phyloP scores from a whole-genome alignment of 2,888 invertebrate genomes.

The Pseudococcus jackbeardsleyi region DNA sequence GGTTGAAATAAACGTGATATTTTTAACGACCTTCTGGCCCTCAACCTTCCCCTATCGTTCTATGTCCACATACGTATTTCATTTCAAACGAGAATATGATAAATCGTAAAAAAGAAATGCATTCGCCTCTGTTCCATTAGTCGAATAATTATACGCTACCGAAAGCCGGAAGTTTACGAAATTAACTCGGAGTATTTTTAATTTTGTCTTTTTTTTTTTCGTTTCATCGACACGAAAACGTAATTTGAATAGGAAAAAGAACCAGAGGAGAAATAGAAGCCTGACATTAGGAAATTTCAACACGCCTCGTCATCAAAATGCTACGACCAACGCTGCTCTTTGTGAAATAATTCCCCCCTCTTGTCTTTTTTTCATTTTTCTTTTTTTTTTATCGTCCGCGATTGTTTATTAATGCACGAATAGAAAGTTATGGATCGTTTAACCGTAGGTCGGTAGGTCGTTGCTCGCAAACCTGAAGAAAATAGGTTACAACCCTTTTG shows the following conservation, averaged over 20 bases:
- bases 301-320: slow-evolving; percentile 13
- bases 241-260: slow-evolving; percentile 31
- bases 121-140: background rate
- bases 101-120: background rate
- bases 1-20: background rate
- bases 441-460: background rate
- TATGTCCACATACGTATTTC: background rate
- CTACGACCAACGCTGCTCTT: background rate
- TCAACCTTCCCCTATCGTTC: background rate
- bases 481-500: slow-evolving; percentile 21
- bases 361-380: background rate
- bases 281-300: slow-evolving; percentile 43
- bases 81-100: slow-evolving; percentile 4
- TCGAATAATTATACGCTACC: slow-evolving; percentile 2
- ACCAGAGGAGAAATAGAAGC: background rate
- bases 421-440: slow-evolving; percentile 37
- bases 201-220: slow-evolving; percentile 2
- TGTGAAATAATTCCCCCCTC: background rate
- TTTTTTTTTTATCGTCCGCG: background rate
- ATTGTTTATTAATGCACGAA: slow-evolving; percentile 32
- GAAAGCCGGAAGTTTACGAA: slow-evolving; percentile 38
- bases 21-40: background rate
- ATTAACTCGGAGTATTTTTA: slow-evolving; percentile 30
- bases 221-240: slow-evolving; percentile 39
- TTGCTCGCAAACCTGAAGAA: background rate